phyloP scores from a whole-genome alignment of 2,797 vertebrate species.

The Mormyrus proboscirostris region DNA sequence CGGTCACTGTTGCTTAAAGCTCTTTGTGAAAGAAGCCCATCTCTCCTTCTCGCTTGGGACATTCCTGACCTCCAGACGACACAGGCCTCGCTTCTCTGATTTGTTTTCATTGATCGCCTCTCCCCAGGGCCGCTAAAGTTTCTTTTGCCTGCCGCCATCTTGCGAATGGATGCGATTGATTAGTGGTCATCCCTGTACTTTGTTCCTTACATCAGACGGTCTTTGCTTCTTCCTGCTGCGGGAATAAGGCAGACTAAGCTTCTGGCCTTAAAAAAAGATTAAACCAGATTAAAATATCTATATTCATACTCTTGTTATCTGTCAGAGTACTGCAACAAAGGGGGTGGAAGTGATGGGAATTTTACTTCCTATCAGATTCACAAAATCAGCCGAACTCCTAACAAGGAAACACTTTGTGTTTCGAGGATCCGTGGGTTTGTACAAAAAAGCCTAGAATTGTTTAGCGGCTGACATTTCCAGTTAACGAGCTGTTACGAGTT shows the following conservation, averaged over 20 bases:
- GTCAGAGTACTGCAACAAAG: not conserved
- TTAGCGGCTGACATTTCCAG: not conserved
- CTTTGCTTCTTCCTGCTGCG: not conserved
- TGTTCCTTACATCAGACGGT: constrained; percentile 1
- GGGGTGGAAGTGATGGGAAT: not conserved
- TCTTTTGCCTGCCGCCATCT: not conserved
- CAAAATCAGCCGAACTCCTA: not conserved
- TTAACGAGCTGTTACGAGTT: not conserved
- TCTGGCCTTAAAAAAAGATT: not conserved
- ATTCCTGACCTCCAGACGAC: not conserved
- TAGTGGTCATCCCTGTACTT: not conserved
- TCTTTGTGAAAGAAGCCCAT: not conserved
- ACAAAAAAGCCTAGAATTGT: not conserved
- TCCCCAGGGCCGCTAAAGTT: not conserved
- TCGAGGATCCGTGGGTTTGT: not conserved
- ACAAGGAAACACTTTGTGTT: not conserved
- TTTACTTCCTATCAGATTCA: not conserved
- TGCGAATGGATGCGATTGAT: constrained; percentile 3
- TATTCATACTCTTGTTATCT: not conserved
- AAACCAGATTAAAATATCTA: not conserved
- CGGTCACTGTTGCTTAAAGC: not conserved
- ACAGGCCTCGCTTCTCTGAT: not conserved
- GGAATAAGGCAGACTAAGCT: not conserved
- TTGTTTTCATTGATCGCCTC: constrained; percentile 4
- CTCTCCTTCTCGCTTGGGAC: not conserved